Conservation (phyloP, 1,140 invertebrate genomes). For the Drosophila grimshawi region DNA sequence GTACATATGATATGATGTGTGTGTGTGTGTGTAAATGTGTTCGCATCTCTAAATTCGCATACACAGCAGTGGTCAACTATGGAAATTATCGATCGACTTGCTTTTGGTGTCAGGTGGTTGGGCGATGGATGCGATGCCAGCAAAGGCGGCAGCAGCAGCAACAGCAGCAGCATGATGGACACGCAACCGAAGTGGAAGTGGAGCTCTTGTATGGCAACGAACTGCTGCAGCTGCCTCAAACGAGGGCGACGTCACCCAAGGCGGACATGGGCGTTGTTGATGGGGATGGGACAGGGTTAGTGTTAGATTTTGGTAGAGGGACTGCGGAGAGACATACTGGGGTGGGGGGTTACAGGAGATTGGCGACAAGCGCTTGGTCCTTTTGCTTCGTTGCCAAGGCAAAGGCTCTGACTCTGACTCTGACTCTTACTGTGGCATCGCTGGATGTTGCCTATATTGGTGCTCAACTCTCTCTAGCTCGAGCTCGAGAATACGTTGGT, state of each 20-base stretch:
- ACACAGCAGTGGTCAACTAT: constrained; percentile 84
- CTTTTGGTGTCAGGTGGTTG: constrained; percentile 83
- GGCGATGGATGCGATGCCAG: constrained; percentile 77
- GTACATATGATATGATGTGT: constrained; percentile 10
- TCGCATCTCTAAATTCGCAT: constrained; percentile 84
- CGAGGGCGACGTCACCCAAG: constrained; percentile 75
- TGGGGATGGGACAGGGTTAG: constrained; percentile 36
- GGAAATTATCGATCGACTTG: constrained; percentile 84
- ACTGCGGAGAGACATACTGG: constrained; percentile 27
- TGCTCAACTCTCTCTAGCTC: constrained; percentile 39
- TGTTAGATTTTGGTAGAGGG: constrained; percentile 45
- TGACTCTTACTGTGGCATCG: constrained; percentile 25
- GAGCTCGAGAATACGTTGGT: constrained; percentile 70
- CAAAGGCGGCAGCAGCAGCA: constrained; percentile 40
- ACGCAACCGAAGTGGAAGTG: constrained; percentile 65
- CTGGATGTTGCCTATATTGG: constrained; percentile 21
- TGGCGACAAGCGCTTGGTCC: constrained; percentile 40
- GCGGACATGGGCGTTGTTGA: constrained; percentile 57
- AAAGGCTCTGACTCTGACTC: constrained; percentile 38
- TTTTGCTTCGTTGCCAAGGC: constrained; percentile 39
- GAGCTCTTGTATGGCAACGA: constrained; percentile 51
- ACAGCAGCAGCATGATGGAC: constrained; percentile 67
- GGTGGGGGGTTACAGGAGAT: constrained; percentile 1
- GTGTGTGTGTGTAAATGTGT: constrained; percentile 80
- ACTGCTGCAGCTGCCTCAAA: constrained; percentile 49